These are phyloP conservation scores for Dugesia japonica DNA, from an alignment of 2,888 invertebrate species.

Conservation along the genomic window DNA sequence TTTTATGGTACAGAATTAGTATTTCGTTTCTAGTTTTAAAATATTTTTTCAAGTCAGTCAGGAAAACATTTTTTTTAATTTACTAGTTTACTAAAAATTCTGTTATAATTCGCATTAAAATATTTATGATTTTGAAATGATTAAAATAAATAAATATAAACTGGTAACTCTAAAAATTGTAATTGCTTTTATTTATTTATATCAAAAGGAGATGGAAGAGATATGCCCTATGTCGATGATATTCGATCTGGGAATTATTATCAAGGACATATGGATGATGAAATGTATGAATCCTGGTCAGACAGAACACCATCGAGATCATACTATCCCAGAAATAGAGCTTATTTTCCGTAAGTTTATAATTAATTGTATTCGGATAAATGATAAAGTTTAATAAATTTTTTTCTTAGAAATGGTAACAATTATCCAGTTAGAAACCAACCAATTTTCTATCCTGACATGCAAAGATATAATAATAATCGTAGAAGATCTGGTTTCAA, in stretches of 20 bases:
- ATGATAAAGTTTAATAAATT: neutral
- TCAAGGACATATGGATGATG: neutral
- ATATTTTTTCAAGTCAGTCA: too few relatives aligned
- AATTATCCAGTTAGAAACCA: slow-evolving; percentile 13
- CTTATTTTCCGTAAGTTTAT: neutral
- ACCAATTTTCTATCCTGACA: neutral
- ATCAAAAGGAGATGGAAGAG: neutral
- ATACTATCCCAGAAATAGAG: neutral
- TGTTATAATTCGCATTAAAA: neutral
- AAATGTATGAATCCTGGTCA: neutral
- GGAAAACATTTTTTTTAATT: too few relatives aligned
- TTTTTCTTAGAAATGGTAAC: neutral
- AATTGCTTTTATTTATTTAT: neutral
- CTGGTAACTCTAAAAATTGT: neutral
- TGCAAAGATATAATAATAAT: neutral
- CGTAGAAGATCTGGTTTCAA: neutral
- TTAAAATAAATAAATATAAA: neutral
- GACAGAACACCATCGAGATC: slow-evolving; percentile 1
- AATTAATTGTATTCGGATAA: neutral
- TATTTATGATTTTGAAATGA: neutral
- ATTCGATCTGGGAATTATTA: neutral
- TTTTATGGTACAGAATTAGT: neutral
- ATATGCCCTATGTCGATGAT: neutral
- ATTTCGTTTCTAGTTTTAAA: too few relatives aligned
- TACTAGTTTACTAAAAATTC: neutral